Percentiles rank a stretch among this genome's conserved stretches.
Conservation (phyloP, 1,140 invertebrate species). For the Anoplolepis gracilipes region DNA sequence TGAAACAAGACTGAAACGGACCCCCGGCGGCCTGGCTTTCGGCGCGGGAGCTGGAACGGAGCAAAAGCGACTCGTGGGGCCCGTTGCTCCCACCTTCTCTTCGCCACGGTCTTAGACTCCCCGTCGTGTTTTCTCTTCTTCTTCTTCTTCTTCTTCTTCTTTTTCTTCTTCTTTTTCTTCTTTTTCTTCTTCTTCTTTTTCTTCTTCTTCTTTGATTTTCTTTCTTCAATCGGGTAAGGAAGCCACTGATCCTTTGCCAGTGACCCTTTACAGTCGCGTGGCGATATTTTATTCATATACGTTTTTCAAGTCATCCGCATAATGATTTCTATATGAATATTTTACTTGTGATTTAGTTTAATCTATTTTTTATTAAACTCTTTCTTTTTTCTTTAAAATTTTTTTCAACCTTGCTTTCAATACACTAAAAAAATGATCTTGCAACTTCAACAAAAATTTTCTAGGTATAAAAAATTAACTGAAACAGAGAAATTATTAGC, state of each 20-base stretch:
- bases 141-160: conserved; percentile 30
- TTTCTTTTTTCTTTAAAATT: not conserved
- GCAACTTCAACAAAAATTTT: no score
- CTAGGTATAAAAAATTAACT: no score
- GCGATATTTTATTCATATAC: not conserved
- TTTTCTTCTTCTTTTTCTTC: conserved; percentile 28
- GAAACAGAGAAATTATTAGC: no score
- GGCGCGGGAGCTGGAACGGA: conserved; percentile 50
- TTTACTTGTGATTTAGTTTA: not conserved
- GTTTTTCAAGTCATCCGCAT: not conserved
- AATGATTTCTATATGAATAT: not conserved
- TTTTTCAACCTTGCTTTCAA: no score
- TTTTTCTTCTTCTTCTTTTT: not conserved
- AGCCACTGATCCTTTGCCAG: not conserved
- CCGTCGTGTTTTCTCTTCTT: conserved; percentile 10
- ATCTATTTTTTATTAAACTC: not conserved
- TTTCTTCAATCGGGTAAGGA: no score
- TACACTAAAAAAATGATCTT: no score
- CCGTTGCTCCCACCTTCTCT: conserved; percentile 60
- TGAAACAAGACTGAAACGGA: conserved; percentile 70
- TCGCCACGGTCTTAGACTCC: conserved; percentile 33
- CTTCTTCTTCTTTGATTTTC: not conserved
- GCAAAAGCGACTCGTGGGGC: conserved; percentile 61
- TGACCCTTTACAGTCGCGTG: not conserved
- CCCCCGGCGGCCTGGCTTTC: conserved; percentile 49